These are phyloP conservation scores for Gari tellinella DNA, from an alignment of 2,888 invertebrate species.

Conservation along the genomic window DNA sequence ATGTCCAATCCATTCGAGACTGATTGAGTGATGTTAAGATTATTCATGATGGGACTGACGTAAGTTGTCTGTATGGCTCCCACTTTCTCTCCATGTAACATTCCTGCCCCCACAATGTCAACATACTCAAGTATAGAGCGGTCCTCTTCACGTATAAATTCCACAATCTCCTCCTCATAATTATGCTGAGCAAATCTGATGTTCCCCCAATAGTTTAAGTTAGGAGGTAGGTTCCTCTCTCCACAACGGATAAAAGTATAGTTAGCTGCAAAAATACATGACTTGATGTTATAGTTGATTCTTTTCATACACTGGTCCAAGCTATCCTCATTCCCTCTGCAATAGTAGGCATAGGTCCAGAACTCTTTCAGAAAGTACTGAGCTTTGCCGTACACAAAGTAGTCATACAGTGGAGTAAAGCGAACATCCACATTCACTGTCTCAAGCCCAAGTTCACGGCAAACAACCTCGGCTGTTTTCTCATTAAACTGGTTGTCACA, in stretches of 20 bases:
- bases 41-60: slow-evolving; percentile 92
- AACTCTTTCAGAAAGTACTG: slow-evolving; percentile 82
- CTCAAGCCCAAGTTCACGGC: slow-evolving; percentile 95
- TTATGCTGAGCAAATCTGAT: slow-evolving; percentile 95
- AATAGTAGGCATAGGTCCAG: slow-evolving; percentile 82
- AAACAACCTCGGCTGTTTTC: slow-evolving; percentile 98
- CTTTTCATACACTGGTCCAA: slow-evolving; percentile 88
- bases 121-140: slow-evolving; percentile 90
- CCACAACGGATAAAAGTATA: slow-evolving; percentile 98
- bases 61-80: slow-evolving; percentile 95
- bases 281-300: slow-evolving; percentile 90
- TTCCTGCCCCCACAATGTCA: slow-evolving; percentile 96
- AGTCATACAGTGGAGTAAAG: slow-evolving; percentile 85
- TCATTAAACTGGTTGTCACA: slow-evolving; percentile 98
- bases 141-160: slow-evolving; percentile 84
- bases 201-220: slow-evolving; percentile 92
- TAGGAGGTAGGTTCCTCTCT: slow-evolving; percentile 74
- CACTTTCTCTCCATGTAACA: slow-evolving; percentile 97
- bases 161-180: slow-evolving; percentile 91
- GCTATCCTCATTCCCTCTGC: slow-evolving; percentile 83
- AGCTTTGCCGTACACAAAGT: slow-evolving; percentile 81
- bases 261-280: slow-evolving; percentile 91
- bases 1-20: slow-evolving; percentile 97
- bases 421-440: slow-evolving; percentile 95
- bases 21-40: slow-evolving; percentile 92